These are phyloP conservation scores for Syngnathus rostellatus DNA, from an alignment of 2,797 vertebrate genomes.

Conservation along the genomic window DNA sequence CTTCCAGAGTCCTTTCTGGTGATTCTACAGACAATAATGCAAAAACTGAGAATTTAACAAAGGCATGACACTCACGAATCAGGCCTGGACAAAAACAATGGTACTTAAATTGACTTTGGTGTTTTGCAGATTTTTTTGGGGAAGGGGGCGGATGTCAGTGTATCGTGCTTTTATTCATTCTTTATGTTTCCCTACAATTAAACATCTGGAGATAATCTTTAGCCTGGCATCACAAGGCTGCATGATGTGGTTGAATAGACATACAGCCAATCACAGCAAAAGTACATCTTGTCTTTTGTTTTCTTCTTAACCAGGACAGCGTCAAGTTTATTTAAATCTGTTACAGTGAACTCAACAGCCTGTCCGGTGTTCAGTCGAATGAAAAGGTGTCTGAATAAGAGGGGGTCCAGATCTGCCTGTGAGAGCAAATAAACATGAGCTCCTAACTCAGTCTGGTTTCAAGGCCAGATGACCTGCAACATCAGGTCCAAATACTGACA, in stretches of 20 bases:
- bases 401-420: background rate
- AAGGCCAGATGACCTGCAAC: background rate
- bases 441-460: constrained; percentile 1
- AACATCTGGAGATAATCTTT: constrained; percentile 63
- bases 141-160: too few species aligned
- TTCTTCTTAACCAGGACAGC: background rate
- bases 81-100: too few species aligned
- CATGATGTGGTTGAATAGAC: background rate
- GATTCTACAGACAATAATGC: too few species aligned
- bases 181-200: constrained; percentile 34
- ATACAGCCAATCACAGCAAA: background rate
- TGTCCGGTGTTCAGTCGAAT: background rate
- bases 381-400: background rate
- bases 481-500: constrained; percentile 5
- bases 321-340: background rate
- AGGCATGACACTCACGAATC: too few species aligned
- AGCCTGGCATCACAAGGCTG: constrained; percentile 5
- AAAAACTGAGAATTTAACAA: too few species aligned
- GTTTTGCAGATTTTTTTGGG: too few species aligned
- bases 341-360: background rate
- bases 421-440: constrained; percentile 3
- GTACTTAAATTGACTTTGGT: too few species aligned
- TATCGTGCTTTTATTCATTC: background rate
- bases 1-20: too few species aligned
- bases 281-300: background rate